Evolutionary conservation across 2,113 vertebrate species (phyloP).

Genomic region (Centropus unirufus): DNA sequence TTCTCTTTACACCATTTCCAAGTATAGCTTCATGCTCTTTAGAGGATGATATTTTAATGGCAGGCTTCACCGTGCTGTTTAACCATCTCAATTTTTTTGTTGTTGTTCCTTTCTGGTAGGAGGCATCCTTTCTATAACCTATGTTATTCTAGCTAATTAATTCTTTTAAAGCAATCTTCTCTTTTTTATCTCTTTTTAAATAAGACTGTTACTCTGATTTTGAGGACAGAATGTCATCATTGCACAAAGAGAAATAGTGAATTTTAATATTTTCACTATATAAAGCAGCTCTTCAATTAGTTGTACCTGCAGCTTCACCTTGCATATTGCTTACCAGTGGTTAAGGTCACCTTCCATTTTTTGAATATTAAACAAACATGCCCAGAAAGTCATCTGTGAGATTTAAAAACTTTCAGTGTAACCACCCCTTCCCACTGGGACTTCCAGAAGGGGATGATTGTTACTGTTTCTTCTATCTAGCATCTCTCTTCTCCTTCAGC

Average conservation of each 20-base stretch:
- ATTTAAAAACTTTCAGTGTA: not conserved
- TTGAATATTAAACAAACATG: not conserved
- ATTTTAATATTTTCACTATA: not conserved
- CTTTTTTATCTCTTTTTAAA: not conserved
- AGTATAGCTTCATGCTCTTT: not conserved
- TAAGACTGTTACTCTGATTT: not conserved
- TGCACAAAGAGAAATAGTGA: not conserved
- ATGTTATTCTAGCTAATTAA: not conserved
- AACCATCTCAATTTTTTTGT: not conserved
- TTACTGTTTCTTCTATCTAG: not conserved
- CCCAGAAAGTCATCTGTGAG: not conserved
- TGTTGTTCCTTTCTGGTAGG: not conserved
- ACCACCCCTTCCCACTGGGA: not conserved
- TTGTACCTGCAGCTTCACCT: not conserved
- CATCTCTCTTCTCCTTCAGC: not conserved
- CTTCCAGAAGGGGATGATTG: not conserved
- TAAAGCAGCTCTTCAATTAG: not conserved
- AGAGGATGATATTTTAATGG: not conserved
- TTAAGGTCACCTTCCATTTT: not conserved
- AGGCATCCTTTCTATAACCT: not conserved
- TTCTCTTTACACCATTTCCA: fast-evolving
- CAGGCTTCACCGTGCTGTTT: not conserved
- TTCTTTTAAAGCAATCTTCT: not conserved
- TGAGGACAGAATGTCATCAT: not conserved
- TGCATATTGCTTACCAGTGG: not conserved